Conservation (phyloP, 2,888 invertebrate genomes). For the Prenolepis imparis region DNA sequence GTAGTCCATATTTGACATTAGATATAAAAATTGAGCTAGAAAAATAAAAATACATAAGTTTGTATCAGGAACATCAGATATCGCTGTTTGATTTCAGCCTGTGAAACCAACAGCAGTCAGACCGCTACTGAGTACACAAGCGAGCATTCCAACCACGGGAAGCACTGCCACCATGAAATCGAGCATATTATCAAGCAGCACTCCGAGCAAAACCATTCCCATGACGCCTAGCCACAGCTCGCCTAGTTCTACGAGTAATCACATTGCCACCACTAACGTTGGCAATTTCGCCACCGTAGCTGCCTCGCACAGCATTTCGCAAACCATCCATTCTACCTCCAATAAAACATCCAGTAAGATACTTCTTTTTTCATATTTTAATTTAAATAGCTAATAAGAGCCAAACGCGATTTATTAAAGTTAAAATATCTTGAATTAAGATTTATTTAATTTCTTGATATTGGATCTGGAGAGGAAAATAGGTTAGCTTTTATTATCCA, state of each 20-base stretch:
- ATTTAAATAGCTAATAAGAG: too few species aligned
- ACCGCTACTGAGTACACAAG: constrained; percentile 85
- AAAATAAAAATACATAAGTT: constrained; percentile 10
- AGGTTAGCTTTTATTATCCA: too few species aligned
- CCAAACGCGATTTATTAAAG: too few species aligned
- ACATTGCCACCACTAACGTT: constrained; percentile 84
- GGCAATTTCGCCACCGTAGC: constrained; percentile 91
- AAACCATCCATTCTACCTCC: constrained; percentile 85
- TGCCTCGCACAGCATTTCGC: constrained; percentile 86
- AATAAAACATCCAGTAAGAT: constrained; percentile 86
- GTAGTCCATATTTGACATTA: not conserved
- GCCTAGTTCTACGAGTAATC: constrained; percentile 85
- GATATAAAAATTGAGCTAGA: not conserved
- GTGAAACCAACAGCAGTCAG: constrained; percentile 94
- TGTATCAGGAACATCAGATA: not conserved
- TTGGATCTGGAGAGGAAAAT: too few species aligned
- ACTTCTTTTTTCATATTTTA: not conserved
- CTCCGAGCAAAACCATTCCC: constrained; percentile 87
- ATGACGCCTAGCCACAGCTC: constrained; percentile 88
- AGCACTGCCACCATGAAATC: constrained; percentile 87
- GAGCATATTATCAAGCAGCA: constrained; percentile 87
- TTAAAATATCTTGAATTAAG: too few species aligned
- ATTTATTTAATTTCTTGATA: too few species aligned
- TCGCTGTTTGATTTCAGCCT: constrained; percentile 88
- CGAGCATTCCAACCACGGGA: constrained; percentile 89